These are phyloP conservation scores for Mylabris phalerata DNA, from an alignment of 1,140 invertebrate species.

Conservation along the genomic window DNA sequence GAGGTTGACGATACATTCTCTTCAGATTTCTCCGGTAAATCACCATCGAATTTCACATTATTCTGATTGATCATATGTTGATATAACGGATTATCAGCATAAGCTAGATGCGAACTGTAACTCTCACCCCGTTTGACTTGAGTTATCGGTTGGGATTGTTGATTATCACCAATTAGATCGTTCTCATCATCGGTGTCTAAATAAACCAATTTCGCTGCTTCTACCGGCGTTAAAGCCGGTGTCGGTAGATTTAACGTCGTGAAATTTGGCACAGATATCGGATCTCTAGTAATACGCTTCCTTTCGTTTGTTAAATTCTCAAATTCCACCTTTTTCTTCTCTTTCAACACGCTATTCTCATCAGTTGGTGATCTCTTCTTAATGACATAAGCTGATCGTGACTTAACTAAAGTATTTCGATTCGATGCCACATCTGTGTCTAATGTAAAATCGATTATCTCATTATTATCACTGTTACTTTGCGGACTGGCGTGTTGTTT, in stretches of 20 bases:
- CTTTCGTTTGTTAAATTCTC: slow-evolving; percentile 24
- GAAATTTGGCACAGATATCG: slow-evolving; percentile 71
- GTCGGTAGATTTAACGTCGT: slow-evolving; percentile 56
- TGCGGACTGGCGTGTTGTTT: slow-evolving; percentile 35
- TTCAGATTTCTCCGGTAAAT: slow-evolving; percentile 51
- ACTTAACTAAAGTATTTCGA: slow-evolving; percentile 50
- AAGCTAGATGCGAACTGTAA: slow-evolving; percentile 52
- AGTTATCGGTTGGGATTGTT: background rate
- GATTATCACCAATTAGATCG: slow-evolving; percentile 33
- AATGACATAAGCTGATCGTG: slow-evolving; percentile 55
- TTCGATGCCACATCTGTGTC: slow-evolving; percentile 32
- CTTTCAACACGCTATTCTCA: slow-evolving; percentile 19
- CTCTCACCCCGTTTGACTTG: slow-evolving; percentile 47
- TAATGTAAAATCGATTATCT: slow-evolving; percentile 27
- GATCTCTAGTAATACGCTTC: slow-evolving; percentile 56
- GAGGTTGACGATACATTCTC: slow-evolving; percentile 62
- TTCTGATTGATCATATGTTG: slow-evolving; percentile 55
- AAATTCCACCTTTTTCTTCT: slow-evolving; percentile 40
- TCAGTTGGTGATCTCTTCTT: slow-evolving; percentile 42
- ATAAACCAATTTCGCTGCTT: slow-evolving; percentile 62
- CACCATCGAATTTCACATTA: too few relatives aligned
- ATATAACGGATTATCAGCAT: slow-evolving; percentile 52
- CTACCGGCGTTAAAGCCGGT: slow-evolving; percentile 59
- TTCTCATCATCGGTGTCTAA: slow-evolving; percentile 63
- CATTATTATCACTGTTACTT: background rate